These are phyloP conservation scores for Sterna hirundo DNA, from an alignment of 2,113 vertebrate genomes.

Conservation along the genomic window DNA sequence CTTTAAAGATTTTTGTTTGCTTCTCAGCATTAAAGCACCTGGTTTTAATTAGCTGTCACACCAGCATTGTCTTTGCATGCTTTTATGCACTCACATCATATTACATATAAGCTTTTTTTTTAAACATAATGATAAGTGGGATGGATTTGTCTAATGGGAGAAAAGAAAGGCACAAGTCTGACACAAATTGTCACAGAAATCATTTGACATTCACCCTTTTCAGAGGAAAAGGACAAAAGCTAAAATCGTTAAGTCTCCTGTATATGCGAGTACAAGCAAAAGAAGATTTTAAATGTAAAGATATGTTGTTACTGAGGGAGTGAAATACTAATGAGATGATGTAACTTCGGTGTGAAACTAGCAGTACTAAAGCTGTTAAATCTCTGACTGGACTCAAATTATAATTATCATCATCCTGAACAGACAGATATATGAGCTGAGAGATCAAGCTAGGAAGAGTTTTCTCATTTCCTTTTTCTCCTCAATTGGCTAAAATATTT, in stretches of 20 bases:
- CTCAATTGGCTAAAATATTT: neutral
- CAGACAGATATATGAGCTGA: neutral
- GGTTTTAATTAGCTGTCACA: slow-evolving; percentile 47
- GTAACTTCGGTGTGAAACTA: neutral
- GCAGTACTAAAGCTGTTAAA: neutral
- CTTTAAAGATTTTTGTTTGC: neutral
- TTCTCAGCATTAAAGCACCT: neutral
- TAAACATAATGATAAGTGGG: neutral
- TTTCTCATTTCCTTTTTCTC: neutral
- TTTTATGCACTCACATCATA: neutral
- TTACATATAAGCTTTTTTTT: neutral
- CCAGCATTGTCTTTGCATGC: neutral
- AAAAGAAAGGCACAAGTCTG: neutral
- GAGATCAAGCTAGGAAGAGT: neutral
- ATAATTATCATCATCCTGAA: neutral
- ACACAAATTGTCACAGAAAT: slow-evolving; percentile 8
- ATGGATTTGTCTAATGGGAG: neutral
- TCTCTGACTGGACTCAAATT: neutral
- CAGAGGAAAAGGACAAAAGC: slow-evolving; percentile 5
- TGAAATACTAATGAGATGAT: neutral
- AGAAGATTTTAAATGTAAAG: neutral
- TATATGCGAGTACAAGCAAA: neutral
- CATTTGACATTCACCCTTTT: neutral
- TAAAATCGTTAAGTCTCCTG: neutral
- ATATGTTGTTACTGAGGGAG: neutral